Evolutionary conservation across 2,888 invertebrate species (phyloP).

Genomic region (Saturnia pavonia): DNA sequence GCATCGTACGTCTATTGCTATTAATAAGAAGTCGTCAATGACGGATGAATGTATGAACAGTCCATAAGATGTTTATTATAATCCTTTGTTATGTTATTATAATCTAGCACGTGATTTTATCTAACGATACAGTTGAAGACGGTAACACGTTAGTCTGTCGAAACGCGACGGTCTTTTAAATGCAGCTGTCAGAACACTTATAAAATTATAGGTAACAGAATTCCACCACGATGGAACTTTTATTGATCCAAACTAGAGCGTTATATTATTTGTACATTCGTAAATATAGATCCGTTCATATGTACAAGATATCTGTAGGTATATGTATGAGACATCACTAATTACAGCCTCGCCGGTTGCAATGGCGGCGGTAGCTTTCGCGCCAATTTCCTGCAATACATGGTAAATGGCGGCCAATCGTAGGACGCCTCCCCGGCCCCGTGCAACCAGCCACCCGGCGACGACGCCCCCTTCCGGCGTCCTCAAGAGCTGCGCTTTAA

Average conservation of each 20-base stretch:
- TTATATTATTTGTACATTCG: constrained; percentile 17
- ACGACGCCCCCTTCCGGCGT: constrained; percentile 34
- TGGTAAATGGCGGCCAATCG: constrained; percentile 60
- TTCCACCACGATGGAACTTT: not conserved
- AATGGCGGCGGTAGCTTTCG: constrained; percentile 41
- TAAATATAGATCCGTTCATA: not conserved
- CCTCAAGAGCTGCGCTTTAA: constrained; percentile 33
- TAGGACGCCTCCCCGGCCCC: constrained; percentile 33
- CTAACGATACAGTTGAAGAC: not conserved
- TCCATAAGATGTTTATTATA: no score
- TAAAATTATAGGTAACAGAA: not conserved
- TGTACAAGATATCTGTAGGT: not conserved
- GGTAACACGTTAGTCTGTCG: not conserved
- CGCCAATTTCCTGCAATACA: constrained; percentile 66
- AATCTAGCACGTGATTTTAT: not conserved
- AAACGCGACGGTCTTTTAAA: no score
- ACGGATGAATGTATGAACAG: no score
- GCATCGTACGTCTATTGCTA: no score
- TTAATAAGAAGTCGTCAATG: no score
- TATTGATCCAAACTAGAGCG: not conserved
- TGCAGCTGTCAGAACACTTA: no score
- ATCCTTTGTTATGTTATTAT: no score
- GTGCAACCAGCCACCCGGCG: constrained; percentile 27
- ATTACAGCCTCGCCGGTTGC: constrained; percentile 37
- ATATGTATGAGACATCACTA: constrained; percentile 14